phyloP scores from a whole-genome alignment of 1,140 invertebrate genomes.

The Dufourea novaeangliae region DNA sequence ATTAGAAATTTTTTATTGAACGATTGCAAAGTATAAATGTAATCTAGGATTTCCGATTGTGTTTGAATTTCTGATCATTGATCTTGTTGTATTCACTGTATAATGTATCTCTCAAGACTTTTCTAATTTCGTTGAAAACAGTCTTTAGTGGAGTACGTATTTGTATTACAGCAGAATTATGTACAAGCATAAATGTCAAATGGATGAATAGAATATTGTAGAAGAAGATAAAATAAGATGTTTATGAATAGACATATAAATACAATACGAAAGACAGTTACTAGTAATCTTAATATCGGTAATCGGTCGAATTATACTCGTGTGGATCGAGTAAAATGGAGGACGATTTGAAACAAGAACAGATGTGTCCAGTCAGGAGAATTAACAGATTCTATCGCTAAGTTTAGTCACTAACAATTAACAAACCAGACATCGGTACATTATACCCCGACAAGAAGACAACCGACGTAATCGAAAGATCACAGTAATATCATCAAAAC shows the following conservation, averaged over 20 bases:
- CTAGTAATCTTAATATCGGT: neutral
- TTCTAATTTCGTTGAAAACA: neutral
- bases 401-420: conserved; percentile 18
- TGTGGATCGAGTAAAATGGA: neutral
- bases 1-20: too few species aligned
- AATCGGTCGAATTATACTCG: neutral
- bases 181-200: conserved; percentile 7
- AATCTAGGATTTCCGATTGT: neutral
- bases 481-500: conserved; percentile 22
- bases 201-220: neutral
- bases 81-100: neutral
- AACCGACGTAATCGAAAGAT: conserved; percentile 11
- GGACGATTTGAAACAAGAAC: neutral
- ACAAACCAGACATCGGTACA: conserved; percentile 9
- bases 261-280: neutral
- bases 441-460: conserved; percentile 14
- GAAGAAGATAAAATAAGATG: neutral
- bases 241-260: neutral
- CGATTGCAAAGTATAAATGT: too few species aligned
- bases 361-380: neutral
- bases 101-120: neutral
- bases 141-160: too few species aligned
- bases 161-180: conserved; percentile 4
- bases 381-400: neutral
- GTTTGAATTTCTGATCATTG: neutral